phyloP scores from a whole-genome alignment of 2,888 invertebrate genomes.

The Nomada flava region DNA sequence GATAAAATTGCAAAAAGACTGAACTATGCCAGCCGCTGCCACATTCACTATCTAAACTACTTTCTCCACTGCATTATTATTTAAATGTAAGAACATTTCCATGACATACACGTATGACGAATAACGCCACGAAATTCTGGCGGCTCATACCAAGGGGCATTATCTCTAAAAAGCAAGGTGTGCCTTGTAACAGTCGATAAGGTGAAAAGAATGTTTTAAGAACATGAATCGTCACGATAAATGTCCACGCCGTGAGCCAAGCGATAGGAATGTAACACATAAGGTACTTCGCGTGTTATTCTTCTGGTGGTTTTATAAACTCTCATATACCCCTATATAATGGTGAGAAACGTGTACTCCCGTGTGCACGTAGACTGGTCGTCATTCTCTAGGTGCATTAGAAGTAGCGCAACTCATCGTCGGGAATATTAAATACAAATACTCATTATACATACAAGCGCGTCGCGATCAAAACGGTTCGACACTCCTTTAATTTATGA shows the following conservation, averaged over 20 bases:
- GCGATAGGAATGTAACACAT: conserved; percentile 73
- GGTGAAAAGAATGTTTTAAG: conserved; percentile 47
- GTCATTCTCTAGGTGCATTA: conserved; percentile 31
- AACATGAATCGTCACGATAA: conserved; percentile 60
- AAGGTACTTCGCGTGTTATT: conserved; percentile 60
- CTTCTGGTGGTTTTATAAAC: conserved; percentile 56
- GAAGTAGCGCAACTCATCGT: conserved; percentile 46
- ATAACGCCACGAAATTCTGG: conserved; percentile 9
- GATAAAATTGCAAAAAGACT: neutral
- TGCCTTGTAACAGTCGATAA: conserved; percentile 44
- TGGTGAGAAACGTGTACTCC: neutral
- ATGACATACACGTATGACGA: neutral
- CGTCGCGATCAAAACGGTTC: neutral
- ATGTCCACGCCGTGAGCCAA: conserved; percentile 63
- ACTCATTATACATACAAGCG: conserved; percentile 7
- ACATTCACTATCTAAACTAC: neutral
- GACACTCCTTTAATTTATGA: conserved; percentile 18
- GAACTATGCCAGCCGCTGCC: neutral
- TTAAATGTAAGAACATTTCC: neutral
- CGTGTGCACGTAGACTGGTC: conserved; percentile 5
- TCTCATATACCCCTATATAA: conserved; percentile 30
- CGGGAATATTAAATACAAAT: conserved; percentile 38
- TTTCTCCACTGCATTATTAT: neutral
- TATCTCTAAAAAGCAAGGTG: conserved; percentile 51
- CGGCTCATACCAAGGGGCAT: conserved; percentile 10